Percentiles rank a stretch among this genome's conserved stretches.
These are phyloP conservation scores for Sebastes variabilis DNA, from an alignment of 2,797 vertebrate genomes.

Conservation along the genomic window DNA sequence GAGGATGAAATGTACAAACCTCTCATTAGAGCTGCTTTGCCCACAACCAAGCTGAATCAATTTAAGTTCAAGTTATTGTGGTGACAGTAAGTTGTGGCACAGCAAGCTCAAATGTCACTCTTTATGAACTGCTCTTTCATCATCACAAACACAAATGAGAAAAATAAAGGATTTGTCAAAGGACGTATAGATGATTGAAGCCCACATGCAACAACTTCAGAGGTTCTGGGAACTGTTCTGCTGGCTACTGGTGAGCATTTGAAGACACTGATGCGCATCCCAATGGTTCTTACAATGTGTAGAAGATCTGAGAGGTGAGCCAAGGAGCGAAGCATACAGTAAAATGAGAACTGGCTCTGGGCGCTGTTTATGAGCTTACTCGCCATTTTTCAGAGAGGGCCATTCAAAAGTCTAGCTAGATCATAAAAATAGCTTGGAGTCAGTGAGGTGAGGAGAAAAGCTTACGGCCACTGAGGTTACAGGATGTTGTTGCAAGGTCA, in stretches of 20 bases:
- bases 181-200: background rate
- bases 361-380: constrained; percentile 61
- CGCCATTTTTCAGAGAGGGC: constrained; percentile 44
- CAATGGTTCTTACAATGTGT: constrained; percentile 18
- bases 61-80: background rate
- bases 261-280: constrained; percentile 10
- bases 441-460: constrained; percentile 73
- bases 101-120: background rate
- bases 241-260: background rate
- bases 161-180: background rate
- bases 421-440: constrained; percentile 83
- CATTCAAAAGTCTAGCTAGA: constrained; percentile 61
- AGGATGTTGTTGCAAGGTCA: constrained; percentile 76
- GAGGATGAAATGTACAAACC: background rate
- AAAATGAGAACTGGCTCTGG: constrained; percentile 38
- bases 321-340: background rate
- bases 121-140: background rate
- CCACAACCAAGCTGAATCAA: background rate
- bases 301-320: constrained; percentile 37
- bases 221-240: background rate
- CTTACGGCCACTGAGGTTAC: constrained; percentile 56
- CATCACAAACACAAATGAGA: background rate
- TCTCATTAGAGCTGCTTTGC: background rate
- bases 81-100: background rate
- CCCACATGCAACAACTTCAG: background rate